Base-by-base conservation (phyloP, 2,113 vertebrate genomes). In the Trematomus loennbergii region DNA sequence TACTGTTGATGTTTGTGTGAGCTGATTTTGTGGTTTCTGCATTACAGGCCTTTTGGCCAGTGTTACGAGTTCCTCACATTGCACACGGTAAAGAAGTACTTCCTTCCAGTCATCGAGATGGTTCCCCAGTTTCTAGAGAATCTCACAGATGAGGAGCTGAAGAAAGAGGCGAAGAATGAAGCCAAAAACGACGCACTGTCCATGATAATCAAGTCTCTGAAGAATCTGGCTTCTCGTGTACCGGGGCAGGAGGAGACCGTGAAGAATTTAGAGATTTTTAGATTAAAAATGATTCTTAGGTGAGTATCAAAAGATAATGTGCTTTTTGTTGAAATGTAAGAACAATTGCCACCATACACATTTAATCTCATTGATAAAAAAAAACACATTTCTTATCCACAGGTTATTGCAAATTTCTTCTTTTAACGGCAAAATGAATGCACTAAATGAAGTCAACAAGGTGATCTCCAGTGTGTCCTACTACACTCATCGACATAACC, bases 231-330 rank as follows among this genome's bases (percentile, higher is more conserved):
- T 87, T 99, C 98, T 84, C 96, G 97, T 85, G 97, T 99, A 91
- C 97, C 98, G 78, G 98, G 98, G 83, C 98, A 99, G 94, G 98
- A 99, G 94, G 98, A 99, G 95, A 99, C 97, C 12, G 98, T 99
- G 94, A 99, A 99, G 95, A 99, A 99, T 90, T 97, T 99, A 97
- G 98, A 99, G 95, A 99, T 99, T 96, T 99, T 99, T 98, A 98
- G 98, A 85, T 97, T 99, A 96, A 99, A 99, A 98, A 99, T 99
- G 98, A 99, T 99, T 95, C 98, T 99, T 97, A 99, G 98, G 98
- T 98, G 93, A 97, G 97, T 59, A 77, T 45, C 9, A 18, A 40
- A 49, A 29, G 6, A 36, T 13, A 5, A 55, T 40, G 18, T 36
- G 46, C 3, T 33, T n/a, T 36, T 29, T n/a, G 2, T 12, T 48